Conservation (phyloP, 2,113 vertebrate genomes). For the Atractosteus spatula region DNA sequence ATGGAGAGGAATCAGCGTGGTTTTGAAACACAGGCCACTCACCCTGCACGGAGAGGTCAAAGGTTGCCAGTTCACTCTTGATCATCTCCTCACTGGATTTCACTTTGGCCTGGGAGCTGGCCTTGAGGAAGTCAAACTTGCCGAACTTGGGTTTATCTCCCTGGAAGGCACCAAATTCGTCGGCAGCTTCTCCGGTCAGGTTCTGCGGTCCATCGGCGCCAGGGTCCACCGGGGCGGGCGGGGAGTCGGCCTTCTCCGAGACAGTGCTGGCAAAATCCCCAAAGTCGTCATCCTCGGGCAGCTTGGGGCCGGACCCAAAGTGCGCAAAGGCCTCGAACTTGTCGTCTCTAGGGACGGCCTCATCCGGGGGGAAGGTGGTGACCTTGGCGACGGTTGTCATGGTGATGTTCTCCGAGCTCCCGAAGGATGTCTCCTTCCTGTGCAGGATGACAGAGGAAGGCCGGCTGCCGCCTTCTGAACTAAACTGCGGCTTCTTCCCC, state of each 20-base stretch:
- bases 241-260: slow-evolving; percentile 58
- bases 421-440: slow-evolving; percentile 80
- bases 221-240: slow-evolving; percentile 26
- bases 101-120: slow-evolving; percentile 86
- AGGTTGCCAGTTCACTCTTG: slow-evolving; percentile 90
- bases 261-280: slow-evolving; percentile 76
- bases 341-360: slow-evolving; percentile 52
- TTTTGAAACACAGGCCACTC: slow-evolving; percentile 39
- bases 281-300: slow-evolving; percentile 62
- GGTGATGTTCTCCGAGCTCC: slow-evolving; percentile 82
- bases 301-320: slow-evolving; percentile 46
- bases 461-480: slow-evolving; percentile 51
- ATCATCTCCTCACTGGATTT: slow-evolving; percentile 99
- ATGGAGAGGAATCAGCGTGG: too few relatives aligned
- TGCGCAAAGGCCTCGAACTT: slow-evolving; percentile 71
- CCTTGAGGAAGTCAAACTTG: slow-evolving; percentile 95
- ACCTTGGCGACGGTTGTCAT: slow-evolving; percentile 71
- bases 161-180: slow-evolving; percentile 91
- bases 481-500: slow-evolving; percentile 62
- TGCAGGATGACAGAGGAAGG: slow-evolving; percentile 62
- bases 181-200: slow-evolving; percentile 57
- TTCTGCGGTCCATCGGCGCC: slow-evolving; percentile 28
- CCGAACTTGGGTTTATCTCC: slow-evolving; percentile 95
- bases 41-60: slow-evolving; percentile 97
- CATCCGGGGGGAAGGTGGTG: slow-evolving; percentile 69